These are phyloP conservation scores for Jacana jacana DNA, from an alignment of 2,113 vertebrate genomes.

Conservation along the genomic window DNA sequence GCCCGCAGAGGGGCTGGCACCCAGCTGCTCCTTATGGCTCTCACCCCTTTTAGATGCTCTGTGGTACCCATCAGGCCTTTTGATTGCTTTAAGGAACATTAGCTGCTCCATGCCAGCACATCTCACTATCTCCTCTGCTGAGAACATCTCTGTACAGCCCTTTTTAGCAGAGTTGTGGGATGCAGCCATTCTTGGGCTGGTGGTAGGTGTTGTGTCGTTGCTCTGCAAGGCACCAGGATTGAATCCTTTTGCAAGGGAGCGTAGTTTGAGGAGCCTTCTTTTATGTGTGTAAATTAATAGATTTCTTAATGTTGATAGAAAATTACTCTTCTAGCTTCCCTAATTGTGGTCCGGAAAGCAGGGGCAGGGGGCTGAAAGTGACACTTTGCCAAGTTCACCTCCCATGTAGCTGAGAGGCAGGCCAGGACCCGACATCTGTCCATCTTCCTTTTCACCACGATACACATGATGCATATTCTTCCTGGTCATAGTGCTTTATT, in stretches of 20 bases:
- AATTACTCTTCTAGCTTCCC: not conserved
- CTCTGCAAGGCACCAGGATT: not conserved
- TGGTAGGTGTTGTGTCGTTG: not conserved
- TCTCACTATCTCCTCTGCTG: not conserved
- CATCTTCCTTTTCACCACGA: not conserved
- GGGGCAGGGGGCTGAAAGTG: not conserved
- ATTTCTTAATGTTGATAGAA: not conserved
- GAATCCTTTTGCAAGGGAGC: not conserved
- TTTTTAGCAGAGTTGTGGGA: not conserved
- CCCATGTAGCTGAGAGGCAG: not conserved
- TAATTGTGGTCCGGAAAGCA: not conserved
- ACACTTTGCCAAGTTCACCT: rapidly evolving
- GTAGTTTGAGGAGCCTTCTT: not conserved
- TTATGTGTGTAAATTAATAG: not conserved
- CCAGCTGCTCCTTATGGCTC: not conserved
- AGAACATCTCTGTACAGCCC: not conserved
- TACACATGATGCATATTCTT: not conserved
- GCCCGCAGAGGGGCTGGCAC: not conserved
- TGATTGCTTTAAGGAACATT: not conserved
- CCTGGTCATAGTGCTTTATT: not conserved
- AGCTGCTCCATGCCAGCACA: not conserved
- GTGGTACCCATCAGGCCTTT: not conserved
- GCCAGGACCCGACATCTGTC: not conserved
- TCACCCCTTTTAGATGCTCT: not conserved
- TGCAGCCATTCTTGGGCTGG: not conserved